These are phyloP conservation scores for Disparrhopalites patrizii DNA, from an alignment of 2,888 invertebrate genomes.

Conservation along the genomic window DNA sequence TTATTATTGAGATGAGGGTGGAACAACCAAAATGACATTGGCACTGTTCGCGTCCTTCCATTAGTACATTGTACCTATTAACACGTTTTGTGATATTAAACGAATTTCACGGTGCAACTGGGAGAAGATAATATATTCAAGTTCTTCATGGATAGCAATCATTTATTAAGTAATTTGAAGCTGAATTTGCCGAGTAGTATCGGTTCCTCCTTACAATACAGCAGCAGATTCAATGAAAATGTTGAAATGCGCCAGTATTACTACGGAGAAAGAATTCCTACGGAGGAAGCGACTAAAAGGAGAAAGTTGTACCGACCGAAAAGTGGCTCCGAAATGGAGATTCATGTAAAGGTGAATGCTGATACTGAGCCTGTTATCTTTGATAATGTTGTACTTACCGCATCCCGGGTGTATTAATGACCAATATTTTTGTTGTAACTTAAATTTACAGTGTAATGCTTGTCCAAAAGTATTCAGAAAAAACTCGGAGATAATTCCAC, in stretches of 20 bases:
- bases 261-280: constrained; percentile 18
- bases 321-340: constrained; percentile 17
- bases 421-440: background rate
- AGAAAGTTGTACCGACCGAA: background rate
- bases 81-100: too few species aligned
- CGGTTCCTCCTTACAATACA: too few species aligned
- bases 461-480: constrained; percentile 25
- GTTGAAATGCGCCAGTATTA: constrained; percentile 14
- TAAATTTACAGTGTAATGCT: constrained; percentile 19
- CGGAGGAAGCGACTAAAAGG: background rate
- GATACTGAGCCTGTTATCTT: background rate
- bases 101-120: too few species aligned
- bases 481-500: constrained; percentile 25
- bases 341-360: constrained; percentile 24
- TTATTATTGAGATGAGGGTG: too few species aligned
- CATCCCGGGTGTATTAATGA: background rate
- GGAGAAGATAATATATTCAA: too few species aligned
- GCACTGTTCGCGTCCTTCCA: too few species aligned
- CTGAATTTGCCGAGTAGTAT: too few species aligned
- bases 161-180: too few species aligned
- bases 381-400: background rate
- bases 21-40: too few species aligned
- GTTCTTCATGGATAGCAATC: too few species aligned
- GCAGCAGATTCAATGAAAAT: constrained; percentile 12
- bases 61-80: too few species aligned